These are phyloP conservation scores for Pentalonia nigronervosa DNA, from an alignment of 1,140 invertebrate genomes.

Conservation along the genomic window DNA sequence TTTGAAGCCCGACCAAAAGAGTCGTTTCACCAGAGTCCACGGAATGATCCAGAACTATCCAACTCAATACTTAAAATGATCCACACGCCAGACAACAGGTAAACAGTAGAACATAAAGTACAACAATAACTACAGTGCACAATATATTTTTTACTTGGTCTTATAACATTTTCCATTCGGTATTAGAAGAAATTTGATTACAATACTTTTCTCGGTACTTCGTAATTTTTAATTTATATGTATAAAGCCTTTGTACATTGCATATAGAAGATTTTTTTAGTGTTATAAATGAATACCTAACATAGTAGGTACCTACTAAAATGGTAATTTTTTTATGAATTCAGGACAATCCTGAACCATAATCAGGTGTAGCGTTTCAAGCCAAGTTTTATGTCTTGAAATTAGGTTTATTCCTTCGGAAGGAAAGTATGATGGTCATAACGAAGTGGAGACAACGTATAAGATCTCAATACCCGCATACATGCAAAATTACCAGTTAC, in stretches of 20 bases:
- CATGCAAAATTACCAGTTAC: constrained; percentile 30
- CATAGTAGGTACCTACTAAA: background rate
- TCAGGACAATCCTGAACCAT: constrained; percentile 1
- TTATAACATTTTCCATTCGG: background rate
- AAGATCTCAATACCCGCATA: constrained; percentile 60
- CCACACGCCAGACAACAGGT: constrained; percentile 61
- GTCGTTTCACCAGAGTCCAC: constrained; percentile 63
- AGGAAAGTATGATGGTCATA: constrained; percentile 60
- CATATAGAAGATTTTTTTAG: too few species aligned
- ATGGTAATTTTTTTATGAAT: constrained; percentile 11
- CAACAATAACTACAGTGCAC: background rate
- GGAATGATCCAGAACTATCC: constrained; percentile 61
- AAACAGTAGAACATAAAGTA: background rate
- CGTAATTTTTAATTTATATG: background rate
- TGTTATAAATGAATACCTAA: background rate
- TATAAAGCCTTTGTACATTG: too few species aligned
- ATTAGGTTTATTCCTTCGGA: constrained; percentile 60
- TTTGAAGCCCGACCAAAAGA: constrained; percentile 65
- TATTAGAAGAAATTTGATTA: background rate
- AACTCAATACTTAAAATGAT: constrained; percentile 61
- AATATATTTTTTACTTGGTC: background rate
- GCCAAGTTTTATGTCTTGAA: background rate
- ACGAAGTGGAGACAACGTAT: constrained; percentile 62
- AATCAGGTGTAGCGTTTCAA: background rate
- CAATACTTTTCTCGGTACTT: background rate